Evolutionary conservation across 2,113 vertebrate species (phyloP).

Genomic region (Synchiropus splendidus): DNA sequence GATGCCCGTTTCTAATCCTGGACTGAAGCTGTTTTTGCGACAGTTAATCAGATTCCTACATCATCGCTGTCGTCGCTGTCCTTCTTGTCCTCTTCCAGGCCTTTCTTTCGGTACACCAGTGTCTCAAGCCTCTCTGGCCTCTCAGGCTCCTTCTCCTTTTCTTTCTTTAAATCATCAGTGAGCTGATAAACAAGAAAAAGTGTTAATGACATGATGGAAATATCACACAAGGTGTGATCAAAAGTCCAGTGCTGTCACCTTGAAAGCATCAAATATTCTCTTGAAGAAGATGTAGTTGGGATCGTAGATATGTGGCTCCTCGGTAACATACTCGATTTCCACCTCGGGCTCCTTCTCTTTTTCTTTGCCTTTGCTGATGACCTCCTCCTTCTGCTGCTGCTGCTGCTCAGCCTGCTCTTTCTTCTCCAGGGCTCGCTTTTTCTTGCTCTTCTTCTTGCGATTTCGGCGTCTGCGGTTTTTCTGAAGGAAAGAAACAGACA

Average conservation of each 20-base stretch:
- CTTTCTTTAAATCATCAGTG: constrained; percentile 86
- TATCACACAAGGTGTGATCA: not conserved
- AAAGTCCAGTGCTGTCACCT: constrained; percentile 54
- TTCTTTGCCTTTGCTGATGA: constrained; percentile 38
- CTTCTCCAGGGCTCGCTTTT: constrained; percentile 66
- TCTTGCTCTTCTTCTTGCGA: constrained; percentile 82
- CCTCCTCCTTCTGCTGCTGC: constrained; percentile 40
- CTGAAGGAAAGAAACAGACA: constrained; percentile 33
- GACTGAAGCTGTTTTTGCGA: no score
- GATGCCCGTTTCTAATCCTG: not conserved
- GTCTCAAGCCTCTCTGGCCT: constrained; percentile 75
- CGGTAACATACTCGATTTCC: constrained; percentile 84
- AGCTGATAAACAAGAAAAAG: constrained; percentile 44
- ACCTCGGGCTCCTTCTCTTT: constrained; percentile 67
- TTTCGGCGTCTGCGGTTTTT: constrained; percentile 83
- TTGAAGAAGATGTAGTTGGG: constrained; percentile 90
- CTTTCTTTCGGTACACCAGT: constrained; percentile 72
- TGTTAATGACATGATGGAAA: not conserved
- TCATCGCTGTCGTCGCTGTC: constrained; percentile 83
- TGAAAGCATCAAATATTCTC: constrained; percentile 87
- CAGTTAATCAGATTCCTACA: constrained; percentile 18
- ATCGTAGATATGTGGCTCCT: constrained; percentile 85
- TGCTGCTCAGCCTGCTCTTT: constrained; percentile 65
- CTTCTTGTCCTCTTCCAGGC: constrained; percentile 77
- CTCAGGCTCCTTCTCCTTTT: constrained; percentile 88